These are phyloP conservation scores for Mormyrops boulengeri DNA, from an alignment of 2,797 vertebrate genomes.

Conservation along the genomic window DNA sequence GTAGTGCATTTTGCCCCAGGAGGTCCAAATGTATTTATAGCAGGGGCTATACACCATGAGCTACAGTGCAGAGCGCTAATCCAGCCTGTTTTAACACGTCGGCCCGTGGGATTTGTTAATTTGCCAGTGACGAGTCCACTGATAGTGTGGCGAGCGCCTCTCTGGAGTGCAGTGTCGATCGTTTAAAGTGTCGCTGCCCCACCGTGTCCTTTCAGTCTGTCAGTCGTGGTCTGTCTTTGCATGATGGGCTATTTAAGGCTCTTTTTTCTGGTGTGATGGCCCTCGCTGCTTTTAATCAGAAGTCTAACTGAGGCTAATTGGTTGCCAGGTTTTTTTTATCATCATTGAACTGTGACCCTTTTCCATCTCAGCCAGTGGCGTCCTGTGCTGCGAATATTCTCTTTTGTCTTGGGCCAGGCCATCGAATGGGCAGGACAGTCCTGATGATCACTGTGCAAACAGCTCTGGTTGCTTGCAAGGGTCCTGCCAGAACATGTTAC, in stretches of 20 bases:
- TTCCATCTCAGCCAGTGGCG: neutral
- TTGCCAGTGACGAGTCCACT: constrained; percentile 29
- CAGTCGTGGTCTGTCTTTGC: constrained; percentile 6
- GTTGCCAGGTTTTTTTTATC: neutral
- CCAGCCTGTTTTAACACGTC: constrained; percentile 33
- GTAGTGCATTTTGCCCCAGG: constrained; percentile 16
- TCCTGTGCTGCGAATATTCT: neutral
- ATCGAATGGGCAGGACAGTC: neutral
- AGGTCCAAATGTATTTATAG: constrained; percentile 46
- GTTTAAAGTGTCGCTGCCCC: constrained; percentile 17
- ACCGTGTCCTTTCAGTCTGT: constrained; percentile 26
- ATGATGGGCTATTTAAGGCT: neutral
- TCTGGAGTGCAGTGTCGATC: constrained; percentile 41
- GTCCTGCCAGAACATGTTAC: neutral
- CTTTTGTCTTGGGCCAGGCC: neutral
- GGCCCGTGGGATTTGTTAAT: neutral
- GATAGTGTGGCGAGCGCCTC: constrained; percentile 27
- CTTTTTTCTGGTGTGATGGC: neutral
- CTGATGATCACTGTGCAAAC: neutral
- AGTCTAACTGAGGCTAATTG: neutral
- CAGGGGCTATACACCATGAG: constrained; percentile 36
- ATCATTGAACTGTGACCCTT: neutral
- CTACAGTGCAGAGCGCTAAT: constrained; percentile 25
- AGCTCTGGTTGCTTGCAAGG: neutral
- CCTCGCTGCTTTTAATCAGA: neutral